Conservation (phyloP, 92 coral and sea anemone species). For the Hydrozoanthus gracilis region DNA sequence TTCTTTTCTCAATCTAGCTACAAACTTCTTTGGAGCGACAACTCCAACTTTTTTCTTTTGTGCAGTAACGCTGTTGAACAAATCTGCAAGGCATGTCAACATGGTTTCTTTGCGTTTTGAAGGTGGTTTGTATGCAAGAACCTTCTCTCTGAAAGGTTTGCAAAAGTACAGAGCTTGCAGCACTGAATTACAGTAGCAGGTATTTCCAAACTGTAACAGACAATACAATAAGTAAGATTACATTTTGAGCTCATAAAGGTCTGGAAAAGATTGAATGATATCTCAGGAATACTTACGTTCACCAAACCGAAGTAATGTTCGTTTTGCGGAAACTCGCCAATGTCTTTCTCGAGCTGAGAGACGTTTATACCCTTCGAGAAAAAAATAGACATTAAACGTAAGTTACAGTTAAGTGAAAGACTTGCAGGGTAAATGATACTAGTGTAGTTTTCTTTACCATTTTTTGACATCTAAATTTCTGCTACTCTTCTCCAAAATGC, state of each 20-base stretch:
- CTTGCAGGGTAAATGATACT: not conserved
- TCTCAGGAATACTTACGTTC: constrained; percentile 71
- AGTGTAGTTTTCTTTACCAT: constrained; percentile 5
- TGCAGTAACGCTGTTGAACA: constrained; percentile 92
- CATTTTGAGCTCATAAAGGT: not conserved
- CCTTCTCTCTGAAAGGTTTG: constrained; percentile 95
- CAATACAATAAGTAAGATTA: not conserved
- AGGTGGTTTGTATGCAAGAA: constrained; percentile 89
- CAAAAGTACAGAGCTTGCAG: constrained; percentile 98
- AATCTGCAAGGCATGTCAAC: constrained; percentile 93
- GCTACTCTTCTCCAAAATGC: not conserved
- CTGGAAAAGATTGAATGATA: not conserved
- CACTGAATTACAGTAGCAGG: constrained; percentile 97
- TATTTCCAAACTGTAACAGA: constrained; percentile 89
- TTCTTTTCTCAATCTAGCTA: constrained; percentile 94
- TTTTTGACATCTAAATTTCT: not conserved
- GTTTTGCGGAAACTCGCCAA: constrained; percentile 99
- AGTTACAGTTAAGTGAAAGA: too few relatives aligned
- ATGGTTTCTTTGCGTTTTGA: constrained; percentile 94
- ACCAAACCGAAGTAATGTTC: constrained; percentile 99
- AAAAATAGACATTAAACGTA: constrained; percentile 19
- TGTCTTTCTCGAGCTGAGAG: constrained; percentile 98
- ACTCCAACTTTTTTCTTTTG: constrained; percentile 99
- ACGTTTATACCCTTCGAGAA: constrained; percentile 88
- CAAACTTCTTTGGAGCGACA: constrained; percentile 97